Conservation (phyloP, 92 coral and sea anemone species). For the Epizoanthus ramosus region DNA sequence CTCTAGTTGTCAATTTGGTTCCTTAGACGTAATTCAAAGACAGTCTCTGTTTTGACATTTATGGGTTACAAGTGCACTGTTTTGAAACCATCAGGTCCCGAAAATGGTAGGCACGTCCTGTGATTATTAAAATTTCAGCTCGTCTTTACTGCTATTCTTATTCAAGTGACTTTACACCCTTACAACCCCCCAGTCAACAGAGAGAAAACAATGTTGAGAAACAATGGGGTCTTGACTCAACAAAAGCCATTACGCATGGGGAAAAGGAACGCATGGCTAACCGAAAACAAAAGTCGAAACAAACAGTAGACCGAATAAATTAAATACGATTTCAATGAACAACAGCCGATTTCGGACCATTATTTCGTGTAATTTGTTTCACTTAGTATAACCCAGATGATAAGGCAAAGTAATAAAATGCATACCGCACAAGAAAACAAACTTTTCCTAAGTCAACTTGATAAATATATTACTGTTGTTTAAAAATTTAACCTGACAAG, state of each 20-base stretch:
- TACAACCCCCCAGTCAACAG: conserved; percentile 2
- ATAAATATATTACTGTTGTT: neutral
- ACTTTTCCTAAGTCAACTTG: neutral
- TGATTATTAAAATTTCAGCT: conserved; percentile 2
- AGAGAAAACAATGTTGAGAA: neutral
- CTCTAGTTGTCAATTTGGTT: conserved; percentile 14
- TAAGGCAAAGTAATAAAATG: neutral
- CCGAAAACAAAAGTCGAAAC: conserved; percentile 23
- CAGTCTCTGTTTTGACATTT: too few species aligned
- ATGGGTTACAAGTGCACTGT: too few species aligned
- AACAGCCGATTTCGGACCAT: neutral
- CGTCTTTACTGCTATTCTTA: conserved; percentile 8
- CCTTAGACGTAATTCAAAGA: neutral
- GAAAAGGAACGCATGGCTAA: conserved; percentile 9
- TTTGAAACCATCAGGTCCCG: neutral
- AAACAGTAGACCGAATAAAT: conserved; percentile 9
- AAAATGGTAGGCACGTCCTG: neutral
- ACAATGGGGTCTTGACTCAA: conserved; percentile 5
- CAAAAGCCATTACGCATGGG: neutral
- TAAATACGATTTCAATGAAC: neutral
- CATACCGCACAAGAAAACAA: neutral
- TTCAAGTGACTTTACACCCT: neutral
- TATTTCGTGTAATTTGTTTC: neutral
- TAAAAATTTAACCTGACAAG: neutral
- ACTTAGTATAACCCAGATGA: too few species aligned